phyloP scores from a whole-genome alignment of 1,140 invertebrate genomes.

The Colletes latitarsis region DNA sequence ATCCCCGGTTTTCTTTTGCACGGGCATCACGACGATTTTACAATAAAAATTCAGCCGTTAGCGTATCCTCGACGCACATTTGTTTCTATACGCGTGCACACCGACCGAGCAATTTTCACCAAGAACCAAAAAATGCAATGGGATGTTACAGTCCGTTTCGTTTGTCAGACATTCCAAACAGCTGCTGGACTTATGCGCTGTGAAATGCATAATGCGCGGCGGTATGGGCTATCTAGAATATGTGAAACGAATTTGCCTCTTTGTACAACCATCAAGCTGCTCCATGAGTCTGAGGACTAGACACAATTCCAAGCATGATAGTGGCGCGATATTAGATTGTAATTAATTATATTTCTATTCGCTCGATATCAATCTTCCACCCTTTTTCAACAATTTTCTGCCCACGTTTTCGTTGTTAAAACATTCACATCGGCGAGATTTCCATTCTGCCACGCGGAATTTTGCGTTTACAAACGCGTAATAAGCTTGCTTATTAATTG shows the following conservation, averaged over 20 bases:
- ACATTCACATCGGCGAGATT: too few relatives aligned
- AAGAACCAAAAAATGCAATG: constrained; percentile 66
- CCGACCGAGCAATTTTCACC: constrained; percentile 66
- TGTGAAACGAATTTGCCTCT: constrained; percentile 70
- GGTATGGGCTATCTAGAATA: constrained; percentile 60
- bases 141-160: constrained; percentile 65
- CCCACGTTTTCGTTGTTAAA: too few relatives aligned
- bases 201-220: constrained; percentile 77
- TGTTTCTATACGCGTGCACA: constrained; percentile 34
- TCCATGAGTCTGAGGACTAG: background rate
- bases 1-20: background rate
- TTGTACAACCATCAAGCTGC: constrained; percentile 54
- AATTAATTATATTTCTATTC: constrained; percentile 8
- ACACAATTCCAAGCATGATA: background rate
- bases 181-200: constrained; percentile 74
- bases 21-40: background rate
- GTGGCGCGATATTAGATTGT: background rate
- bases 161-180: constrained; percentile 66
- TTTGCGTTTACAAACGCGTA: too few relatives aligned
- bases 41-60: constrained; percentile 55
- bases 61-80: constrained; percentile 24
- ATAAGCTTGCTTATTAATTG: too few relatives aligned
- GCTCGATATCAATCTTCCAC: background rate
- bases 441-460: too few relatives aligned
- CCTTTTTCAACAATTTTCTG: background rate